phyloP scores from a whole-genome alignment of 1,140 invertebrate genomes.

The Aethina tumida region DNA sequence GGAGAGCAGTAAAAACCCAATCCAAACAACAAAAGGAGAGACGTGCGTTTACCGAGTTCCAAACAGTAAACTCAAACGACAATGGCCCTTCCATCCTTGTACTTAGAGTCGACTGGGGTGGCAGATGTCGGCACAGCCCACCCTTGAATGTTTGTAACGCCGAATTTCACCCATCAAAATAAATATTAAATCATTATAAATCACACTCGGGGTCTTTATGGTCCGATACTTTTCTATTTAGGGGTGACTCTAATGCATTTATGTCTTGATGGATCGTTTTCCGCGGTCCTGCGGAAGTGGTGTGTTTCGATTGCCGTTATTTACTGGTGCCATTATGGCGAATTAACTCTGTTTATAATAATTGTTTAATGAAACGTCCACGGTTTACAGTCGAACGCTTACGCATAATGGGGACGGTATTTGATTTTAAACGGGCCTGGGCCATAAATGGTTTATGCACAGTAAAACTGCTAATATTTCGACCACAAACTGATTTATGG shows the following conservation, averaged over 20 bases:
- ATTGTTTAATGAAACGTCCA: conserved; percentile 16
- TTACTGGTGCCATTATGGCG: conserved; percentile 17
- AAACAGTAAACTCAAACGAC: conserved; percentile 10
- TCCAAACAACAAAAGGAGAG: conserved; percentile 23
- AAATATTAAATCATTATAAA: conserved; percentile 40
- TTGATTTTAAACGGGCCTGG: no score
- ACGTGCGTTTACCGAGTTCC: conserved; percentile 6
- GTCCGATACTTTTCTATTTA: no score
- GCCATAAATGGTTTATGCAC: no score
- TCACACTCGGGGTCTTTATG: no score
- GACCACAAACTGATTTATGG: no score
- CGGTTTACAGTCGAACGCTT: conserved; percentile 14
- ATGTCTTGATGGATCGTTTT: no score
- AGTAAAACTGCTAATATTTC: no score
- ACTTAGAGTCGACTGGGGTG: no score
- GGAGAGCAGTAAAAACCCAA: conserved; percentile 29
- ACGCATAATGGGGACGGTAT: conserved; percentile 4
- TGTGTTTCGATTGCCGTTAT: conserved; percentile 22
- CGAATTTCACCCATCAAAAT: conserved; percentile 39
- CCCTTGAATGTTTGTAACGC: conserved; percentile 33
- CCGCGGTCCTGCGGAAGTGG: no score
- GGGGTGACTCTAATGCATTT: no score
- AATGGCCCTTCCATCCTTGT: no score
- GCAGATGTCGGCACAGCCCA: conserved; percentile 29
- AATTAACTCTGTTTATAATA: conserved; percentile 16